A percentile compares a stretch with the other conserved stretches of the same genome.
These are phyloP conservation scores for Lycocerus yunnanus DNA, from an alignment of 2,888 invertebrate genomes.

Conservation along the genomic window DNA sequence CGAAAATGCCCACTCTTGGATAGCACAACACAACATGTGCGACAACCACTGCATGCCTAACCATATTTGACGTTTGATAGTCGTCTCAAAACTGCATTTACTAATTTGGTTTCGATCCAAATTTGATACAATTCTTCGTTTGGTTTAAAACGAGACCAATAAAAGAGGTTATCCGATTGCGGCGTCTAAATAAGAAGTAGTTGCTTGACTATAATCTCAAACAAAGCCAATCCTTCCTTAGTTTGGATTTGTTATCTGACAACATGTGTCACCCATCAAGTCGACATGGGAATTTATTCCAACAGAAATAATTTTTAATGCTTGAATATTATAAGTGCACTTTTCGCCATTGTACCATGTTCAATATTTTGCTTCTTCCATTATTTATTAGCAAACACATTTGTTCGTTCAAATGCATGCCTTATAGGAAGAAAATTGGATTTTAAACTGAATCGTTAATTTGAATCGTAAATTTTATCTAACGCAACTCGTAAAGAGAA, in stretches of 20 bases:
- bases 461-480: too few species aligned
- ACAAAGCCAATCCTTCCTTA: slow-evolving; percentile 33
- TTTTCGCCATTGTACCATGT: too few species aligned
- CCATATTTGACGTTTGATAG: slow-evolving; percentile 56
- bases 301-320: neutral
- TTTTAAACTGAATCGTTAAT: too few species aligned
- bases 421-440: too few species aligned
- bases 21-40: slow-evolving; percentile 32
- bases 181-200: slow-evolving; percentile 43
- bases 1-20: slow-evolving; percentile 31
- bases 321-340: neutral
- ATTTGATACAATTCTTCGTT: slow-evolving; percentile 54
- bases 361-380: neutral
- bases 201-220: slow-evolving; percentile 34
- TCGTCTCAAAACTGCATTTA: slow-evolving; percentile 53
- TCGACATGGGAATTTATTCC: slow-evolving; percentile 10
- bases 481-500: too few species aligned
- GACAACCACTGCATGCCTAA: slow-evolving; percentile 49
- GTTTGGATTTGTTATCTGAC: slow-evolving; percentile 37
- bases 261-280: slow-evolving; percentile 34
- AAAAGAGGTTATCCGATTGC: slow-evolving; percentile 47
- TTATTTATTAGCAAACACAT: too few species aligned
- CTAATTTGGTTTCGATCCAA: slow-evolving; percentile 56
- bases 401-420: too few species aligned
- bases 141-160: slow-evolving; percentile 50